A percentile compares a stretch with the other conserved stretches of the same genome.
phyloP scores from a whole-genome alignment of 2,113 vertebrate species.

The Ptilonorhynchus violaceus region DNA sequence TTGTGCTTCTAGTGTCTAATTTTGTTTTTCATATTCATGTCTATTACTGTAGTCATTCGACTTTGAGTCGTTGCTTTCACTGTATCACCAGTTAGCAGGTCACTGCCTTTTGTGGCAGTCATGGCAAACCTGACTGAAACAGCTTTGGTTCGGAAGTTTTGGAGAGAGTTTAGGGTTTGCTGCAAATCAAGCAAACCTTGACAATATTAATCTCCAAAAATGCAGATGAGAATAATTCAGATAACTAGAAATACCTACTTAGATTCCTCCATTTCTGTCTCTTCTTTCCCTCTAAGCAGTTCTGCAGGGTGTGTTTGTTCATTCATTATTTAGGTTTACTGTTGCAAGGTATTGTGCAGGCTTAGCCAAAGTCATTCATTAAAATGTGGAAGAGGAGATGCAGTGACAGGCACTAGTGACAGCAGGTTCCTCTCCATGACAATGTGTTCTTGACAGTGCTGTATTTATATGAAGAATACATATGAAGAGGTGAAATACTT shows the following conservation, averaged over 20 bases:
- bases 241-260: not conserved
- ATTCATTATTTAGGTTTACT: not conserved
- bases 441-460: not conserved
- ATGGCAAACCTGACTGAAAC: not conserved
- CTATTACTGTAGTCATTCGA: not conserved
- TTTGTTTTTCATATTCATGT: not conserved
- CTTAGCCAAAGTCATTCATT: not conserved
- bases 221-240: not conserved
- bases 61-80: not conserved
- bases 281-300: not conserved
- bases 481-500: not conserved
- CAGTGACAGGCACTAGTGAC: not conserved
- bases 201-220: not conserved
- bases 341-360: not conserved
- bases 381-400: not conserved
- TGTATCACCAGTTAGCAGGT: not conserved
- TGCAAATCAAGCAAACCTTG: not conserved
- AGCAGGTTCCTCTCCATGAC: accelerated
- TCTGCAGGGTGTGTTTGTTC: not conserved
- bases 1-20: not conserved
- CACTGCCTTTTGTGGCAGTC: not conserved
- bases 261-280: not conserved
- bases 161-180: not conserved
- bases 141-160: not conserved
- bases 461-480: not conserved